Conservation (phyloP, 2,888 invertebrate species). For the Zootermopsis nevadensis region DNA sequence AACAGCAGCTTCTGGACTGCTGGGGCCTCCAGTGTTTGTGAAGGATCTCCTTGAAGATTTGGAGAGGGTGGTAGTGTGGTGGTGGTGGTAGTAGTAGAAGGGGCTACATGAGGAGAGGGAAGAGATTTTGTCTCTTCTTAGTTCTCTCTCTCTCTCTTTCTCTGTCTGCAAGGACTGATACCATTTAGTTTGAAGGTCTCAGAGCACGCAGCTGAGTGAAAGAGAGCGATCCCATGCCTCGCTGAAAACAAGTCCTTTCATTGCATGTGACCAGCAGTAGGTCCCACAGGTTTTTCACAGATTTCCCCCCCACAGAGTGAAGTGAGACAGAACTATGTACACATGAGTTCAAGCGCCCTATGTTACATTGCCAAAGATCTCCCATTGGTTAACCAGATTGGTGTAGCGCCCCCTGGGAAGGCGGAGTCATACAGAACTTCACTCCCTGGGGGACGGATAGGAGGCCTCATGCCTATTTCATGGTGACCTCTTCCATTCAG, state of each 20-base stretch:
- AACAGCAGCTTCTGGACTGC: slow-evolving; percentile 14
- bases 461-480: slow-evolving; percentile 21
- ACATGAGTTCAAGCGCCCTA: slow-evolving; percentile 28
- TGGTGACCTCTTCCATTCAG: slow-evolving; percentile 16
- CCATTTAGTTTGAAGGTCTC: too few species aligned
- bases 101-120: slow-evolving; percentile 59
- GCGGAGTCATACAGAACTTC: slow-evolving; percentile 37
- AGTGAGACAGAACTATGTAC: background rate
- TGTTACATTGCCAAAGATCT: slow-evolving; percentile 9
- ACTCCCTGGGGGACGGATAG: slow-evolving; percentile 47
- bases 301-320: slow-evolving; percentile 29
- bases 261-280: slow-evolving; percentile 32
- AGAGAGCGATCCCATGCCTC: slow-evolving; percentile 13
- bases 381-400: slow-evolving; percentile 37
- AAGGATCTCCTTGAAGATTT: slow-evolving; percentile 38
- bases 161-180: too few species aligned
- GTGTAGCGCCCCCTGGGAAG: slow-evolving; percentile 37
- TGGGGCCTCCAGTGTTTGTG: slow-evolving; percentile 31
- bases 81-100: slow-evolving; percentile 35
- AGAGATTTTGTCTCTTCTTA: slow-evolving; percentile 56
- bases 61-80: slow-evolving; percentile 27
- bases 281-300: slow-evolving; percentile 21
- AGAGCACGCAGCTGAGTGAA: slow-evolving; percentile 55
- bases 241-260: background rate
- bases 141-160: background rate